These are phyloP conservation scores for Noctua comes DNA, from an alignment of 2,888 invertebrate genomes.

Conservation along the genomic window DNA sequence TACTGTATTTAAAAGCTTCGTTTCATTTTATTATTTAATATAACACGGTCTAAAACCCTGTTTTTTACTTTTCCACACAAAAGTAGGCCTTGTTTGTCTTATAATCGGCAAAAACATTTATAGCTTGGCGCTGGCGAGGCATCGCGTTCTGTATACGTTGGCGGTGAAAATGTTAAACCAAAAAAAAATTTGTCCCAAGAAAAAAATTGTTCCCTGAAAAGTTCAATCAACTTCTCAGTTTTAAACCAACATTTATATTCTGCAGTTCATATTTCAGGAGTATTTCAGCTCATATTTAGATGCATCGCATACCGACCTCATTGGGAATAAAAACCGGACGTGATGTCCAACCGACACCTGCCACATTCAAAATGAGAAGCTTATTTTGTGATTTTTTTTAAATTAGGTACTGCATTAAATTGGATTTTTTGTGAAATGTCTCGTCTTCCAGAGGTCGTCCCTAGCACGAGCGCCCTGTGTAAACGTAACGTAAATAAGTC, in stretches of 20 bases:
- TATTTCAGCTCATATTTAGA: slow-evolving; percentile 64
- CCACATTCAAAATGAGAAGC: slow-evolving; percentile 48
- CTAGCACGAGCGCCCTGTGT: too few species aligned
- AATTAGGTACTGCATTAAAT: slow-evolving; percentile 10
- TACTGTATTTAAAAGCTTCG: too few species aligned
- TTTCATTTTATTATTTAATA: too few species aligned
- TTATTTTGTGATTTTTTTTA: slow-evolving; percentile 20
- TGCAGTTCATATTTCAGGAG: slow-evolving; percentile 66
- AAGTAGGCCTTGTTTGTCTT: too few species aligned
- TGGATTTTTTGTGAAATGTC: background rate
- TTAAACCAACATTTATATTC: slow-evolving; percentile 68
- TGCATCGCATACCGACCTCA: slow-evolving; percentile 58
- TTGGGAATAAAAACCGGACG: slow-evolving; percentile 72
- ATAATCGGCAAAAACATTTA: too few species aligned
- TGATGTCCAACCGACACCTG: slow-evolving; percentile 64
- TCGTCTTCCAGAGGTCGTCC: background rate
- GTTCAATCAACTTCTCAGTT: slow-evolving; percentile 31
- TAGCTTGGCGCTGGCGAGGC: too few species aligned
- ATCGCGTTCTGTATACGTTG: too few species aligned
- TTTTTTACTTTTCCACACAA: too few species aligned
- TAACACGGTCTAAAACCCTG: too few species aligned
- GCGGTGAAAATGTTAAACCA: too few species aligned
- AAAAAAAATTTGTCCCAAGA: background rate
- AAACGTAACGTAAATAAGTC: too few species aligned
- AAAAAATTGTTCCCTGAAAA: slow-evolving; percentile 18